These are phyloP conservation scores for Volucella zonaria DNA, from an alignment of 2,888 invertebrate species.

Conservation along the genomic window DNA sequence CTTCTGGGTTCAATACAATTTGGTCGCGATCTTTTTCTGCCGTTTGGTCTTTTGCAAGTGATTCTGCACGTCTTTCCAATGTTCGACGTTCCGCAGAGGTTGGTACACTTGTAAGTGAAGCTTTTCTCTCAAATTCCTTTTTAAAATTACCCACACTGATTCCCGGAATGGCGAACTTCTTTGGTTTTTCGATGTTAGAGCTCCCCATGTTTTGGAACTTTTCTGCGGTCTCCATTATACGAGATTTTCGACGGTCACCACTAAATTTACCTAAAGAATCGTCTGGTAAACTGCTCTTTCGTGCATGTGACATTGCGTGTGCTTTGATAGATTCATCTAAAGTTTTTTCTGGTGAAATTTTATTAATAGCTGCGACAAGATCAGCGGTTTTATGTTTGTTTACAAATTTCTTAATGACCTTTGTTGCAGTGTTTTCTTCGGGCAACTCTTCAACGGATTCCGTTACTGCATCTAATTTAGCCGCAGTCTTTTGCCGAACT, in stretches of 20 bases:
- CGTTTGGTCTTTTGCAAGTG: conserved; percentile 75
- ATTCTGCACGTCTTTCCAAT: conserved; percentile 71
- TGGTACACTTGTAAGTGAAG: conserved; percentile 85
- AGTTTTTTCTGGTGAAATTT: conserved; percentile 75
- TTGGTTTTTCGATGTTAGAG: conserved; percentile 85
- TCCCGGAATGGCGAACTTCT: conserved; percentile 91
- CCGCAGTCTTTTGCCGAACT: conserved; percentile 76
- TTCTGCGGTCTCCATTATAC: conserved; percentile 88
- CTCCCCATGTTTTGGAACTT: conserved; percentile 86
- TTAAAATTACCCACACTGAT: conserved; percentile 94
- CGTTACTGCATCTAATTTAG: conserved; percentile 78
- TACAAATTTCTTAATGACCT: conserved; percentile 82
- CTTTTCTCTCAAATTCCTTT: conserved; percentile 92
- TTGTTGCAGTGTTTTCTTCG: conserved; percentile 81
- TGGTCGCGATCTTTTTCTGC: conserved; percentile 52
- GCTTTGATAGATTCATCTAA: conserved; percentile 69
- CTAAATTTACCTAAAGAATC: conserved; percentile 82
- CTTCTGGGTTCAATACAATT: conserved; percentile 76
- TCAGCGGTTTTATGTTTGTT: conserved; percentile 82
- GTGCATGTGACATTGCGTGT: conserved; percentile 74
- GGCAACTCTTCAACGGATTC: conserved; percentile 77
- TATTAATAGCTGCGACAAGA: conserved; percentile 81
- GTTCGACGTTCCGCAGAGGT: conserved; percentile 80
- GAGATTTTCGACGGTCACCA: conserved; percentile 86
- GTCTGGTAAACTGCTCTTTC: conserved; percentile 82